phyloP scores from a whole-genome alignment of 35 echinoderm and acorn worm genomes.

The Acanthaster planci region DNA sequence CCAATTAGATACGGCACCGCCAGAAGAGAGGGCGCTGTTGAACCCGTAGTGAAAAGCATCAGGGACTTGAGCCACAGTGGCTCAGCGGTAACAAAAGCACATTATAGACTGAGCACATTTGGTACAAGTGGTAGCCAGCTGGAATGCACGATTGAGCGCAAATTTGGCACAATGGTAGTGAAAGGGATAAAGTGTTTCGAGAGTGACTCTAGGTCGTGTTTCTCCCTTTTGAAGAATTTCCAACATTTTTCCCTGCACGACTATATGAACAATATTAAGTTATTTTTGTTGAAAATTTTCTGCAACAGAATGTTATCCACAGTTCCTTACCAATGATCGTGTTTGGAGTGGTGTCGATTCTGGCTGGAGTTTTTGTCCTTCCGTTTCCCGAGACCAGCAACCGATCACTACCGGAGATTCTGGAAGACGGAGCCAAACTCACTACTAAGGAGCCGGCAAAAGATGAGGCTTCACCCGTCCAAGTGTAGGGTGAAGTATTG shows the following conservation, averaged over 20 bases:
- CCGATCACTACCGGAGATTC: background rate
- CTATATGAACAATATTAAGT: background rate
- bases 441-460: background rate
- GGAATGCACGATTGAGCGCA: no score
- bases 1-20: no score
- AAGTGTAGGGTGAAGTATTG: no score
- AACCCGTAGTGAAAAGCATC: no score
- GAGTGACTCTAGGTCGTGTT: no score
- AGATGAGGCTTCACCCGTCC: no score
- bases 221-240: background rate
- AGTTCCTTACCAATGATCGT: conserved; percentile 2
- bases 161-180: no score
- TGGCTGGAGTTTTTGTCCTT: background rate
- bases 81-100: no score
- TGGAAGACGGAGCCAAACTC: conserved; percentile 1
- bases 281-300: background rate
- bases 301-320: background rate
- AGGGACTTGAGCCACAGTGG: no score
- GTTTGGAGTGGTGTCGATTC: conserved; percentile 7
- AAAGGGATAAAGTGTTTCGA: background rate
- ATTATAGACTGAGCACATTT: no score
- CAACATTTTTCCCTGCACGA: background rate
- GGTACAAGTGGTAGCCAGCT: no score
- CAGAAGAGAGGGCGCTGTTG: no score
- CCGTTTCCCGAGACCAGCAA: background rate